Percentiles rank a stretch among this genome's conserved stretches.
These are phyloP conservation scores for Cyprinodon tularosa DNA, from an alignment of 2,113 vertebrate genomes.

Conservation along the genomic window DNA sequence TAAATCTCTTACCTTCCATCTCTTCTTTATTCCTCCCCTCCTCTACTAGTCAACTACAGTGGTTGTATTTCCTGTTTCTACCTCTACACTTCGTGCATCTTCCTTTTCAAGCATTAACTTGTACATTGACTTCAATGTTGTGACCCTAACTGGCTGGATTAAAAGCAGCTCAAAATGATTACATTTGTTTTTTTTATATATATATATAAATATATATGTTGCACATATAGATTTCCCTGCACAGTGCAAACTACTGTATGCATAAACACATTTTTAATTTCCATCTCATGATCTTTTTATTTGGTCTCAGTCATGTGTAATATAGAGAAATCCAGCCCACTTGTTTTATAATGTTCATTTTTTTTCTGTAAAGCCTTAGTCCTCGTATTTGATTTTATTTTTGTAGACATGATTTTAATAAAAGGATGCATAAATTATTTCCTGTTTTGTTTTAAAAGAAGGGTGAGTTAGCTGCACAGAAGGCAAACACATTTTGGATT, in stretches of 20 bases:
- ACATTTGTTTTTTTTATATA: constrained; percentile 24
- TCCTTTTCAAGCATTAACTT: constrained; percentile 30
- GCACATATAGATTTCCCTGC: constrained; percentile 69
- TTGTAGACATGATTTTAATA: constrained; percentile 77
- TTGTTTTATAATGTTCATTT: constrained; percentile 75
- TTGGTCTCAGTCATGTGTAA: constrained; percentile 74
- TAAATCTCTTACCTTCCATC: not conserved
- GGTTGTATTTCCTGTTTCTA: constrained; percentile 58
- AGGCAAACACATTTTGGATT: constrained; percentile 56
- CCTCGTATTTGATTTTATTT: constrained; percentile 80
- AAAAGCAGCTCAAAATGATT: constrained; percentile 34
- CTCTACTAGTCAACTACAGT: constrained; percentile 5
- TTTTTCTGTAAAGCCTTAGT: constrained; percentile 79
- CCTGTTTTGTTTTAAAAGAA: constrained; percentile 75
- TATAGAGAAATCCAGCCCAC: constrained; percentile 75
- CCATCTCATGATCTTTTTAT: constrained; percentile 64
- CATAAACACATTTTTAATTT: constrained; percentile 63
- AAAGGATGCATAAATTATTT: constrained; percentile 84
- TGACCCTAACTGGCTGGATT: constrained; percentile 16
- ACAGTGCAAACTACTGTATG: constrained; percentile 81
- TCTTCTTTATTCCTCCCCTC: constrained; percentile 16
- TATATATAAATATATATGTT: constrained; percentile 26
- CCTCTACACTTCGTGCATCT: constrained; percentile 54
- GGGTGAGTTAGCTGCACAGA: constrained; percentile 78
- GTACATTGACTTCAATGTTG: constrained; percentile 18